A percentile compares a stretch with the other conserved stretches of the same genome.
phyloP scores from a whole-genome alignment of 2,888 invertebrate species.

The Scelioninae gen. 1 region DNA sequence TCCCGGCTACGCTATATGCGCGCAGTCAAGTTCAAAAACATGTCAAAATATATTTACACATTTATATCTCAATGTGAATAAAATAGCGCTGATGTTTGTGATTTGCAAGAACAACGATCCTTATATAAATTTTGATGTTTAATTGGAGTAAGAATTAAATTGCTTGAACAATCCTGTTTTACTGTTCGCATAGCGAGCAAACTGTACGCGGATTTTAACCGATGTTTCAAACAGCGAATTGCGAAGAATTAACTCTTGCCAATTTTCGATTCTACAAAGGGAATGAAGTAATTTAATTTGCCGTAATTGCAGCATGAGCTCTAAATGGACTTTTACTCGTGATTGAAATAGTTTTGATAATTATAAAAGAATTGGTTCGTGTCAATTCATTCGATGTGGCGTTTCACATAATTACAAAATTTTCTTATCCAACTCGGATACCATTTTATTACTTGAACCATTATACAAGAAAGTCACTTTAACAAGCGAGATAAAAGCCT shows the following conservation, averaged over 20 bases:
- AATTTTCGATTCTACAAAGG: constrained; percentile 30
- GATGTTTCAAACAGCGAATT: constrained; percentile 7
- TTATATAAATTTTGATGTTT: neutral
- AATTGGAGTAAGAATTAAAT: neutral
- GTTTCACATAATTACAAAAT: constrained; percentile 5
- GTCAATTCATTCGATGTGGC: constrained; percentile 13
- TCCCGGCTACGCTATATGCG: neutral
- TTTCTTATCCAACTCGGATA: neutral
- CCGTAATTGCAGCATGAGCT: constrained; percentile 31
- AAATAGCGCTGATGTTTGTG: too few relatives aligned
- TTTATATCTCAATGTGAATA: too few relatives aligned
- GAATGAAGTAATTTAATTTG: constrained; percentile 29
- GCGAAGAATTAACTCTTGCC: constrained; percentile 38
- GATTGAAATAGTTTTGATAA: constrained; percentile 32
- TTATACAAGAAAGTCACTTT: too few relatives aligned
- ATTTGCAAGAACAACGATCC: too few relatives aligned
- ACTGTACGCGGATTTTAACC: neutral
- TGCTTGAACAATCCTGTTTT: neutral
- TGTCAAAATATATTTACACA: too few relatives aligned
- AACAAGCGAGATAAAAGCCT: too few relatives aligned
- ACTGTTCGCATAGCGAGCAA: neutral
- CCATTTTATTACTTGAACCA: too few relatives aligned
- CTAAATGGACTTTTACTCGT: constrained; percentile 15
- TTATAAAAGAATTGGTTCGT: constrained; percentile 9
- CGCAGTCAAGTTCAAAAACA: too few relatives aligned